Evolutionary conservation across 1,140 invertebrate genomes (phyloP).

Genomic region (Aphaenogaster ashmeadi): DNA sequence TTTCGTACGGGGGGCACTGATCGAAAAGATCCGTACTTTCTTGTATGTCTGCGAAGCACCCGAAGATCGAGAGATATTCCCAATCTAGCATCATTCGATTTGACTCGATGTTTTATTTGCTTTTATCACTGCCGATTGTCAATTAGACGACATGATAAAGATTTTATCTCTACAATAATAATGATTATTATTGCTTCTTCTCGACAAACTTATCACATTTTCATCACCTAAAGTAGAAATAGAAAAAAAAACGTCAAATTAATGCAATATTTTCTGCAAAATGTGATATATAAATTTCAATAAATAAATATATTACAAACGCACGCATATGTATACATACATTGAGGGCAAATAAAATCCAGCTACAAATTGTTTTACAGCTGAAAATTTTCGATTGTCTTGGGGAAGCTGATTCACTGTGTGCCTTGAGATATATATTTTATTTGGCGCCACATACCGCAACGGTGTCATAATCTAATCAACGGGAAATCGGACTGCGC

Average conservation of each 20-base stretch:
- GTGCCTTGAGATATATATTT: background rate
- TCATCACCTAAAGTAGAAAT: background rate
- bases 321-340: background rate
- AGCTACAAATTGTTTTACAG: background rate
- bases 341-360: background rate
- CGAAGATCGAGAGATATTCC: slow-evolving; percentile 40
- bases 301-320: background rate
- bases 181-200: background rate
- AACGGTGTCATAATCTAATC: slow-evolving; percentile 67
- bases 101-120: background rate
- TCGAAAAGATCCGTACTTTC: slow-evolving; percentile 73
- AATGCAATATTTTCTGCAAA: background rate
- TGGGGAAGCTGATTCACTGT: background rate
- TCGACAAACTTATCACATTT: background rate
- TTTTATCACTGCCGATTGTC: background rate
- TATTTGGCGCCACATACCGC: slow-evolving; percentile 19
- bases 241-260: background rate
- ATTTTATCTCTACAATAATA: background rate
- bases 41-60: slow-evolving; percentile 25
- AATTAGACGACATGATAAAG: background rate
- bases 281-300: background rate
- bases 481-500: slow-evolving; percentile 44
- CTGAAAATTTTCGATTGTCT: background rate
- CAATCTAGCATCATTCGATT: background rate
- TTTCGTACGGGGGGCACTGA: slow-evolving; percentile 77